Evolutionary conservation across 2,888 invertebrate genomes (phyloP).

Genomic region (Eudiplozoon nipponicum): DNA sequence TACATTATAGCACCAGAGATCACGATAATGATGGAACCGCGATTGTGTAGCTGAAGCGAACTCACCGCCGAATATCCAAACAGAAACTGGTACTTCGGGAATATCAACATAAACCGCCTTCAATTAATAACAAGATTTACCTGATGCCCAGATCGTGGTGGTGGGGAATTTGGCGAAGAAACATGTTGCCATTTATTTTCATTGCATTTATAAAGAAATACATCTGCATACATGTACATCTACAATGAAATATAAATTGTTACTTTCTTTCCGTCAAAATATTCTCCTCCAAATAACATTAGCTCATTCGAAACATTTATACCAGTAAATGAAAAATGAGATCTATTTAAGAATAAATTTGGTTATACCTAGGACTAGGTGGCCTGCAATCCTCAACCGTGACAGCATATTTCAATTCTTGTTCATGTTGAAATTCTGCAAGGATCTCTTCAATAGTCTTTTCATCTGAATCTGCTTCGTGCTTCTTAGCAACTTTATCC

Average conservation of each 20-base stretch:
- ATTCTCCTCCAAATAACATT: slow-evolving; percentile 63
- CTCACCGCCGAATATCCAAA: slow-evolving; percentile 60
- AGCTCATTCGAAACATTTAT: slow-evolving; percentile 59
- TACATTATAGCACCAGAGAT: slow-evolving; percentile 37
- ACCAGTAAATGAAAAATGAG: slow-evolving; percentile 30
- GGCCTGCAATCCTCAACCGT: too few species aligned
- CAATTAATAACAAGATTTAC: slow-evolving; percentile 18
- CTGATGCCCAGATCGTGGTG: slow-evolving; percentile 60
- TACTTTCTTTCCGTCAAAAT: slow-evolving; percentile 51
- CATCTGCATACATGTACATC: slow-evolving; percentile 53
- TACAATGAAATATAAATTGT: slow-evolving; percentile 27
- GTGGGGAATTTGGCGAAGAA: slow-evolving; percentile 49
- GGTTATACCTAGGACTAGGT: too few species aligned
- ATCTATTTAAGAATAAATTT: too few species aligned
- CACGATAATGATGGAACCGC: slow-evolving; percentile 65
- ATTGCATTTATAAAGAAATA: slow-evolving; percentile 46
- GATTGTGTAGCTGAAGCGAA: slow-evolving; percentile 56
- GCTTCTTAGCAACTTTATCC: too few species aligned
- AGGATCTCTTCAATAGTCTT: too few species aligned
- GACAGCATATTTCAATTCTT: too few species aligned
- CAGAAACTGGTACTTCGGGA: not conserved
- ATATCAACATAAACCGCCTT: not conserved
- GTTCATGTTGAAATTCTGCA: too few species aligned
- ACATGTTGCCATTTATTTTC: slow-evolving; percentile 47
- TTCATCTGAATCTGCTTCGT: too few species aligned